Base-by-base conservation (phyloP, 92 coral and sea anemone genomes). In the Blastomussa wellsi region DNA sequence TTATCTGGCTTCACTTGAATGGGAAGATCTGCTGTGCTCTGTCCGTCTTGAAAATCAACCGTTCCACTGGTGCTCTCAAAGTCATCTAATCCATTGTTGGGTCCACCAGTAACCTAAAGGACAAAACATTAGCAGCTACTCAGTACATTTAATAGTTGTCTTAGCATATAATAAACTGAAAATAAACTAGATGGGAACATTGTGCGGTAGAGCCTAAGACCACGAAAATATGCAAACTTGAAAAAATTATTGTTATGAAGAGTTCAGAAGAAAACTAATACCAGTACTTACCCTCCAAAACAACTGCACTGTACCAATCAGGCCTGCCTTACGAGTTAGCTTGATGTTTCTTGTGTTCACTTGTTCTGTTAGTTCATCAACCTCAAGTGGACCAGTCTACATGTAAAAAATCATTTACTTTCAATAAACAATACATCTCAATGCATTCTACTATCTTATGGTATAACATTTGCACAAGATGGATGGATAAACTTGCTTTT, bases 211-310 rank as follows among this genome's bases (percentile, higher is more conserved):
- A n/a, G n/a, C n/a, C n/a, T n/a, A n/a, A n/a, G n/a, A n/a, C n/a
- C n/a, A n/a, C n/a, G n/a, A n/a, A n/a, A n/a, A n/a, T n/a, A n/a
- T n/a, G 57, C 15, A 51, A 51, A 15, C 57, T 51, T 15, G 15
- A 22, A 51, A 16, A 49, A 15, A 51, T n/a, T 16, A 22, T 51
- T 3, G 19, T 22, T 14, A 15, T 15, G 57, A 8, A 51, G 57
- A 11, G 57, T 14, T 51, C 57, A 51, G 52, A 2, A 22, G 24
- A 65, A 28, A 79, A 62, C 20, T n/a, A n/a, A n/a, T n/a, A n/a
- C n/a, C n/a, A n/a, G 17, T 37, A 71, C 87, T 57, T 81, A 96
- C 98, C 90, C 84, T 91, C 98, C 98, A 96, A 64, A 87, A 59
- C 11, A 96, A 95, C 31, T 87, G 76, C 35, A 96, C 94, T 73